Evolutionary conservation across 2,797 vertebrate genomes (phyloP).

Genomic region (Buphagus erythrorhynchus): DNA sequence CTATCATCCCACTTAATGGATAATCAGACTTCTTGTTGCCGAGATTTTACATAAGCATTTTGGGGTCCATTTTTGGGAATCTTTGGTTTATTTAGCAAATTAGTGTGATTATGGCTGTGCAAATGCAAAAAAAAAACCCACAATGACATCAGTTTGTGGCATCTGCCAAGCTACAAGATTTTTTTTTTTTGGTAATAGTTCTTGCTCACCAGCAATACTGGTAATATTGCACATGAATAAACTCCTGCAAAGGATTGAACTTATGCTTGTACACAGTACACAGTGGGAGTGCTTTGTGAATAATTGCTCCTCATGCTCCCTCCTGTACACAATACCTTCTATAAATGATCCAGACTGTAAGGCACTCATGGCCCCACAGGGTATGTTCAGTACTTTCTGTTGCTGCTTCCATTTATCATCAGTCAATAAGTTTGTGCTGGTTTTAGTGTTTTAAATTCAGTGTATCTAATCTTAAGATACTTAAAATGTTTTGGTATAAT

Average conservation of each 20-base stretch:
- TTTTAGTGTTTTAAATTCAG: not conserved
- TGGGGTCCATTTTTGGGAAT: not conserved
- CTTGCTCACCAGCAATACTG: not conserved
- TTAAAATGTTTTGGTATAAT: not conserved
- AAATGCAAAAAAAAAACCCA: not conserved
- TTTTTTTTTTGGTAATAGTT: not conserved
- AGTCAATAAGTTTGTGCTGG: not conserved
- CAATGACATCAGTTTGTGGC: not conserved
- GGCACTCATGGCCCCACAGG: not conserved
- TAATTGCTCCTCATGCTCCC: not conserved
- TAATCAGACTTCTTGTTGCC: constrained; percentile 22
- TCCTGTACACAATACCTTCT: not conserved
- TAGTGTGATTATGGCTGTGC: not conserved
- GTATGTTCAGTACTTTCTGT: not conserved
- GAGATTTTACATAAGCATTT: constrained; percentile 41
- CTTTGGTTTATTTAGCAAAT: not conserved
- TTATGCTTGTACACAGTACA: not conserved
- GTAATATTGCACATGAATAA: not conserved
- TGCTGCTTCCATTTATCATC: not conserved
- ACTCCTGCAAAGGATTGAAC: not conserved
- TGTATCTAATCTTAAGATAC: not conserved
- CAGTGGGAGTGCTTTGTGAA: not conserved
- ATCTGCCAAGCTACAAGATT: not conserved
- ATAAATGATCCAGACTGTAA: not conserved
- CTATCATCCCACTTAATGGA: constrained; percentile 33